Evolutionary conservation across 2,113 vertebrate species (phyloP).

Genomic region (Riparia riparia): DNA sequence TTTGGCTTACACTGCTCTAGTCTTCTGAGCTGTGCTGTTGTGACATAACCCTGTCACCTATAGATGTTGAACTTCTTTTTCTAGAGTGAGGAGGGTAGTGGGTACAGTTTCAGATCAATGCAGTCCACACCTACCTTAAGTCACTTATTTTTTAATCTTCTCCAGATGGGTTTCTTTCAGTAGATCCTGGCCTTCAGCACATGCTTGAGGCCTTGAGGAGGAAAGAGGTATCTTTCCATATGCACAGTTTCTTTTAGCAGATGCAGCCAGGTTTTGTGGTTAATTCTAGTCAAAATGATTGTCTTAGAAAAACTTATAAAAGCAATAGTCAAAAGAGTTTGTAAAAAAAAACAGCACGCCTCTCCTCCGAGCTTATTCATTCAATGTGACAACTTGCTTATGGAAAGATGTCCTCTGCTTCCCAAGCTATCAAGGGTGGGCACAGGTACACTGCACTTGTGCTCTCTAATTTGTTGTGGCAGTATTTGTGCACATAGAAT

Average conservation of each 20-base stretch:
- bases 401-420: background rate
- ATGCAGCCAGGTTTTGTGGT: background rate
- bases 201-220: background rate
- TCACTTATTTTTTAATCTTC: background rate
- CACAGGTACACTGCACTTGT: background rate
- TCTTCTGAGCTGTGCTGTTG: background rate
- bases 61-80: background rate
- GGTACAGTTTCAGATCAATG: background rate
- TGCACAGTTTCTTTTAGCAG: background rate
- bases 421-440: background rate
- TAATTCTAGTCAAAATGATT: background rate
- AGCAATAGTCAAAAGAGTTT: background rate
- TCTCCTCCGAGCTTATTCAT: background rate
- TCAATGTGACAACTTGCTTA: background rate
- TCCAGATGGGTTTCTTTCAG: background rate
- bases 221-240: background rate
- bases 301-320: background rate
- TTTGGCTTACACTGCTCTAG: background rate
- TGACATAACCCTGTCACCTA: background rate
- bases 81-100: background rate
- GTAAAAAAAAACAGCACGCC: background rate
- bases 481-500: background rate
- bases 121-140: background rate
- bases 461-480: background rate
- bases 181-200: background rate